Conservation (phyloP, 2,888 invertebrate genomes). For the Belgica antarctica region DNA sequence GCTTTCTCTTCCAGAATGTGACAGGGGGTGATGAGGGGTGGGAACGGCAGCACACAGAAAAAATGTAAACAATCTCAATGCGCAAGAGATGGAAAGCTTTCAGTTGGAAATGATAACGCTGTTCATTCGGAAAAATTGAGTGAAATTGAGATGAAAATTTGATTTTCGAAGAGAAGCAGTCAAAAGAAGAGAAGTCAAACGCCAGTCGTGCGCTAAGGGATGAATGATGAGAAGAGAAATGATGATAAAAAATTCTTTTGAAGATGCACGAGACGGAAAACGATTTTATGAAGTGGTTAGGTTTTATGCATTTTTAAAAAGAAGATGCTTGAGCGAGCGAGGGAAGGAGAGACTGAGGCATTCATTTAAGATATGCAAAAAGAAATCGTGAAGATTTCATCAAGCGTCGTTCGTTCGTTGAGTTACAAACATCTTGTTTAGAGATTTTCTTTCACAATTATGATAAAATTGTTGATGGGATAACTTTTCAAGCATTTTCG, state of each 20-base stretch:
- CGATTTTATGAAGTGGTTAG: slow-evolving; percentile 33
- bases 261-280: slow-evolving; percentile 37
- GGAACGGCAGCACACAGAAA: neutral
- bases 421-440: too few relatives aligned
- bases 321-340: too few relatives aligned
- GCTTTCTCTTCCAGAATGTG: neutral
- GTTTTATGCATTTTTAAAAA: too few relatives aligned
- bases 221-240: too few relatives aligned
- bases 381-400: too few relatives aligned
- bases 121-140: slow-evolving; percentile 37
- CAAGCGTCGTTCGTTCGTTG: too few relatives aligned
- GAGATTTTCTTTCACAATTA: too few relatives aligned
- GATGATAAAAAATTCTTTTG: neutral
- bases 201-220: too few relatives aligned
- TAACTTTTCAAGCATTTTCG: too few relatives aligned
- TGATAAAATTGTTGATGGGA: too few relatives aligned
- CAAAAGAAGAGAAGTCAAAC: slow-evolving; percentile 32
- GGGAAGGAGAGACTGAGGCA: too few relatives aligned
- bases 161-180: slow-evolving; percentile 26
- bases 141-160: slow-evolving; percentile 43
- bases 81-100: slow-evolving; percentile 37
- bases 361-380: too few relatives aligned
- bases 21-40: neutral
- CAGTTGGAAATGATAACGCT: neutral
- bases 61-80: slow-evolving; percentile 41